Percentiles rank a stretch among this genome's conserved stretches.
These are phyloP conservation scores for Cantharis lateralis DNA, from an alignment of 2,888 invertebrate species.

Conservation along the genomic window DNA sequence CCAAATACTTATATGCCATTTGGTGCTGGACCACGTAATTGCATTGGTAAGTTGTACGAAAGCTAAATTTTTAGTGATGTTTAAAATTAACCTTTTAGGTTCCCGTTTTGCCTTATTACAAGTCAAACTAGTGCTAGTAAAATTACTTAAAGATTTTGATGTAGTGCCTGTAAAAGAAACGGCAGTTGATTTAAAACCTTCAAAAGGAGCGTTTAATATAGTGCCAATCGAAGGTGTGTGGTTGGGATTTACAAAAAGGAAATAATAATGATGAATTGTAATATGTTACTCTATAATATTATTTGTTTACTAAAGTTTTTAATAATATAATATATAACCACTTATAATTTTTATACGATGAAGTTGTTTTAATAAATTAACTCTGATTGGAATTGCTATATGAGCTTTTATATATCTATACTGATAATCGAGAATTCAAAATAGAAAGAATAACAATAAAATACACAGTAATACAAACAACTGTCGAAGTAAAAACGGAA, in stretches of 20 bases:
- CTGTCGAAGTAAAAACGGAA: too few relatives aligned
- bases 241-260: background rate
- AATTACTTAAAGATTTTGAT: background rate
- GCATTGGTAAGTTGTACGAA: slow-evolving; percentile 57
- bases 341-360: too few relatives aligned
- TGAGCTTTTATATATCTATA: too few relatives aligned
- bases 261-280: background rate
- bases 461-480: too few relatives aligned
- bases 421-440: too few relatives aligned
- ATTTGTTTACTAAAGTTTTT: too few relatives aligned
- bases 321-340: too few relatives aligned
- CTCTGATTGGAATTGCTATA: too few relatives aligned
- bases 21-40: slow-evolving; percentile 64
- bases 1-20: slow-evolving; percentile 52
- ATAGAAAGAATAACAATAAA: too few relatives aligned
- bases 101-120: background rate
- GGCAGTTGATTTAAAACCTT: background rate
- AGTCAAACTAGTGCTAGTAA: background rate
- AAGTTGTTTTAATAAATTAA: too few relatives aligned
- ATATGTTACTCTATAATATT: too few relatives aligned
- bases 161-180: background rate
- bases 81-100: background rate
- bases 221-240: background rate
- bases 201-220: background rate
- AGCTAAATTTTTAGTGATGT: background rate